Percentiles rank a stretch among this genome's conserved stretches.
These are phyloP conservation scores for Tetragnatha versicolor DNA, from an alignment of 1,140 invertebrate genomes.

Conservation along the genomic window DNA sequence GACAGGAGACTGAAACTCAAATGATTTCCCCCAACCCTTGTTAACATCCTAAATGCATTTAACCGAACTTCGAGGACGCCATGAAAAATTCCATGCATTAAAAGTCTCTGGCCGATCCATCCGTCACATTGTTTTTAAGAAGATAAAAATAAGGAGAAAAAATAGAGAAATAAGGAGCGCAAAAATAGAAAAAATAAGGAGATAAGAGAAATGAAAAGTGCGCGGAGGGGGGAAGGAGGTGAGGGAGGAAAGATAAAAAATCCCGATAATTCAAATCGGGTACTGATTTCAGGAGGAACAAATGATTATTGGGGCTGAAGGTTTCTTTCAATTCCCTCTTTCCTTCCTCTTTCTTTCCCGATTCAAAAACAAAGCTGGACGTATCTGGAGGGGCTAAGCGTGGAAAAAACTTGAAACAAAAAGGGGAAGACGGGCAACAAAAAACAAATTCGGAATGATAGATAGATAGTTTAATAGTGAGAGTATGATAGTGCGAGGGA, in stretches of 20 bases:
- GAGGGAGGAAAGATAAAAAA: conserved; percentile 18
- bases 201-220: no score
- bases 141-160: conserved; percentile 13
- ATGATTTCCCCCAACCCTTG: conserved; percentile 75
- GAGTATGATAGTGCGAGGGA: conserved; percentile 32
- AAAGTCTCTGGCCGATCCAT: neutral
- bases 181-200: conserved; percentile 1
- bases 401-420: conserved; percentile 24
- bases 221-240: neutral
- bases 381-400: neutral
- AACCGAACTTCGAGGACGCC: neutral
- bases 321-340: conserved; percentile 21
- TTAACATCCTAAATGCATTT: conserved; percentile 4
- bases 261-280: conserved; percentile 53
- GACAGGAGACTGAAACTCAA: no score
- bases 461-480: conserved; percentile 54
- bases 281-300: conserved; percentile 48
- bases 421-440: conserved; percentile 1
- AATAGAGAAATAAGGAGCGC: neutral
- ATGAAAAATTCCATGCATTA: conserved; percentile 23
- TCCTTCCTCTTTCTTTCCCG: conserved; percentile 19
- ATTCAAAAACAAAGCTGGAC: conserved; percentile 50
- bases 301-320: conserved; percentile 47
- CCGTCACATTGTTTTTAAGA: conserved; percentile 47
- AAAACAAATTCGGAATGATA: conserved; percentile 34